Evolutionary conservation across 2,113 vertebrate species (phyloP).

Genomic region (Echinops telfairi): DNA sequence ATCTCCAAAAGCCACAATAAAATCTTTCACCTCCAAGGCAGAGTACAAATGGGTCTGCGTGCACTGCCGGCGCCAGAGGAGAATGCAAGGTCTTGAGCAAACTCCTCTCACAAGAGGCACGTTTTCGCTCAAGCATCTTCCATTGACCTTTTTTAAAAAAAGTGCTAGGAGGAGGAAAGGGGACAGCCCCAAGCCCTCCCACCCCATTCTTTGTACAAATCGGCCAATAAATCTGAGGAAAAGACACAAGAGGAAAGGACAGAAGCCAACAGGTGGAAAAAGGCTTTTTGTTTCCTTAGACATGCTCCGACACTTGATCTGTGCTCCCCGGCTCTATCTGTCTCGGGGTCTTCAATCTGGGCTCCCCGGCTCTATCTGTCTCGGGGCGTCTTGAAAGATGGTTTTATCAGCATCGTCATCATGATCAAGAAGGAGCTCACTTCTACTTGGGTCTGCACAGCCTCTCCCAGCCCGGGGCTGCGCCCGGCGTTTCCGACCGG

Average conservation of each 20-base stretch:
- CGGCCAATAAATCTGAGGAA: constrained; percentile 77
- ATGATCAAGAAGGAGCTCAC: constrained; percentile 45
- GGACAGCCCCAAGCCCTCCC: constrained; percentile 71
- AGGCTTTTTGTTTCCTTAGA: constrained; percentile 79
- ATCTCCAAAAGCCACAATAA: constrained; percentile 81
- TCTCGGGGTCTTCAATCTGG: constrained; percentile 66
- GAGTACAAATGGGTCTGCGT: constrained; percentile 45
- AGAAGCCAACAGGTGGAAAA: constrained; percentile 88
- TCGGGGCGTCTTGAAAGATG: constrained; percentile 69
- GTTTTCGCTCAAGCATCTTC: constrained; percentile 71
- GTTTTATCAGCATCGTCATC: constrained; percentile 58
- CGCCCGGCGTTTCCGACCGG: neutral
- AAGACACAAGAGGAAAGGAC: constrained; percentile 80
- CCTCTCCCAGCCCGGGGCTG: neutral
- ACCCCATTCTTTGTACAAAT: constrained; percentile 79
- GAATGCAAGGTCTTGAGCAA: constrained; percentile 66
- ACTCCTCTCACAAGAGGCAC: constrained; percentile 73
- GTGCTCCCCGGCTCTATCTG: constrained; percentile 40
- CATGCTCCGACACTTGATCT: constrained; percentile 72
- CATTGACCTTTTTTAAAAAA: constrained; percentile 69
- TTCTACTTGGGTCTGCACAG: constrained; percentile 43
- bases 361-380: constrained; percentile 34
- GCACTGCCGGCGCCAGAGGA: neutral
- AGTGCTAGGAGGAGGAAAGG: constrained; percentile 69
- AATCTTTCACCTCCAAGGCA: constrained; percentile 74